Percentiles rank a stretch among this genome's conserved stretches.
Conservation (phyloP, 2,113 vertebrate genomes). For the Romanogobio albipinnatus region DNA sequence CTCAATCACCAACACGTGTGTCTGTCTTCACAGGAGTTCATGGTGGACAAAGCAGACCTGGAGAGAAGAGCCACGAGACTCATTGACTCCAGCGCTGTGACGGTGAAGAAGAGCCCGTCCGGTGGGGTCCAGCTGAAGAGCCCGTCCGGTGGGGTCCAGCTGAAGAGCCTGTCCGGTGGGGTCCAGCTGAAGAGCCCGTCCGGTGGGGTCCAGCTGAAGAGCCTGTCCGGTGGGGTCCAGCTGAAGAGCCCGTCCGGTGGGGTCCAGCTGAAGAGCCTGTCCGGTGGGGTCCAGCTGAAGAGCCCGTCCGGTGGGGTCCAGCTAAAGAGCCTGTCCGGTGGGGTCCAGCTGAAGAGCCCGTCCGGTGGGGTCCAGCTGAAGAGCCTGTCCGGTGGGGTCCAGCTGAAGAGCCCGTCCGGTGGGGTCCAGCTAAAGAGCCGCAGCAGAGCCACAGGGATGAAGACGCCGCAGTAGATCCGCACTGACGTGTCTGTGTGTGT, state of each 20-base stretch:
- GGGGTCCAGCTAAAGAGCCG: constrained; percentile 67
- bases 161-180: constrained; percentile 64
- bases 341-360: constrained; percentile 60
- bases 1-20: no score
- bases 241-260: constrained; percentile 63
- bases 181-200: constrained; percentile 59
- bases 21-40: constrained; percentile 70
- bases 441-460: constrained; percentile 48
- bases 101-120: constrained; percentile 56
- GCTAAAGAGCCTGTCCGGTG: no score
- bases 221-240: no score
- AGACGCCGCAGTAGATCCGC: no score
- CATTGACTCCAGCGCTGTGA: constrained; percentile 51
- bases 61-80: constrained; percentile 63
- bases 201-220: constrained; percentile 66
- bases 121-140: constrained; percentile 67
- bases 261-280: constrained; percentile 65
- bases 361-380: constrained; percentile 64
- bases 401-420: constrained; percentile 58
- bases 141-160: constrained; percentile 59
- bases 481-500: no score
- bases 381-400: no score
- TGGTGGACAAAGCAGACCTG: constrained; percentile 71
- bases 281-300: no score
- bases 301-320: constrained; percentile 61